Percentiles rank a stretch among this genome's conserved stretches.
Evolutionary conservation across 1,140 invertebrate genomes (phyloP).

Genomic region (Heterodera carotae): DNA sequence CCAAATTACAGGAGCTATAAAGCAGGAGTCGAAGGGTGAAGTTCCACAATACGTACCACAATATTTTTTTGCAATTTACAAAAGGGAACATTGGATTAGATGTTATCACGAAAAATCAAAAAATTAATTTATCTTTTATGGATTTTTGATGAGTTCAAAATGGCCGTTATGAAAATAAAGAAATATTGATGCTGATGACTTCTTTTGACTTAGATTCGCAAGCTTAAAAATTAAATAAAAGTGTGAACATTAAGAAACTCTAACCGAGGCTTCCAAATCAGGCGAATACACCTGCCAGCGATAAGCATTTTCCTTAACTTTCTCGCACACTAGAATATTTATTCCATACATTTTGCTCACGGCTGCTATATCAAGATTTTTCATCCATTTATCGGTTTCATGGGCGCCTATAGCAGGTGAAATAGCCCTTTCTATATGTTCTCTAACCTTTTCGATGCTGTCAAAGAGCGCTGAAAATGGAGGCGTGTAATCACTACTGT

Average conservation of each 20-base stretch:
- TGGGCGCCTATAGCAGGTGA: too few species aligned
- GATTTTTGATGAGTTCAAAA: not conserved
- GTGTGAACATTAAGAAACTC: not conserved
- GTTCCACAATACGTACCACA: not conserved
- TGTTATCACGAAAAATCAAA: not conserved
- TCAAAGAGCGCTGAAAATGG: too few species aligned
- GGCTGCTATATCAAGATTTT: too few species aligned
- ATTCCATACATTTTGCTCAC: too few species aligned
- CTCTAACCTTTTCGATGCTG: too few species aligned
- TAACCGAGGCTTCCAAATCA: not conserved
- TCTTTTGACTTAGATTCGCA: not conserved
- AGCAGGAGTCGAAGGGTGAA: not conserved
- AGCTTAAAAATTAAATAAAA: not conserved
- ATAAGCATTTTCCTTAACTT: not conserved
- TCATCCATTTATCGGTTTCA: too few species aligned
- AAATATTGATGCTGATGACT: not conserved
- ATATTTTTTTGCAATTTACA: not conserved
- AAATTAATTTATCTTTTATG: not conserved
- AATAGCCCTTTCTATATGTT: too few species aligned
- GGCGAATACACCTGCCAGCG: not conserved
- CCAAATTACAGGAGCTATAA: not conserved
- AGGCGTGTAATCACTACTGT: too few species aligned
- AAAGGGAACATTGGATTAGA: not conserved
- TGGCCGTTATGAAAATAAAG: not conserved
- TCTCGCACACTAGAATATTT: too few species aligned